Percentiles rank a stretch among this genome's conserved stretches.
phyloP scores from a whole-genome alignment of 1,140 invertebrate genomes.

The Apocrypta bakeri region DNA sequence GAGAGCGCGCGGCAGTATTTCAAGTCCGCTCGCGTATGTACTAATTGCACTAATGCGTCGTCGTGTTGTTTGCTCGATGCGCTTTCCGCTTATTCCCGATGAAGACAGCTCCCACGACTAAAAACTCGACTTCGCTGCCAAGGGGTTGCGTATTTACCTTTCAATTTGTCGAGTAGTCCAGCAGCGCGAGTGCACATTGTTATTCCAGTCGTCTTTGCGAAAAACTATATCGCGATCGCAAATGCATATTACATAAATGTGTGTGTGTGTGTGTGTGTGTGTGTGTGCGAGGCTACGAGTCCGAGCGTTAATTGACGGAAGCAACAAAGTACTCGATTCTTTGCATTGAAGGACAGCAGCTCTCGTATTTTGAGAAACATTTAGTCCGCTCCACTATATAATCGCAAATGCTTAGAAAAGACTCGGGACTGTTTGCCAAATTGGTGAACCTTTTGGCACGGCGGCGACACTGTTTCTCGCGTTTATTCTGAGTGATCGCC shows the following conservation, averaged over 20 bases:
- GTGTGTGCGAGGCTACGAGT: too few species aligned
- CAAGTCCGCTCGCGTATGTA: constrained; percentile 12
- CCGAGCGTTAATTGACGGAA: too few species aligned
- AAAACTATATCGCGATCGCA: too few species aligned
- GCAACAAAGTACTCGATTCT: too few species aligned
- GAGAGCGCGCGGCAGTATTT: not conserved
- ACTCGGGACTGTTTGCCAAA: constrained; percentile 8
- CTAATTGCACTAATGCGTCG: constrained; percentile 47
- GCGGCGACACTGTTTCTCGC: not conserved
- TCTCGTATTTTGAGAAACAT: constrained; percentile 18
- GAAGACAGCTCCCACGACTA: constrained; percentile 13
- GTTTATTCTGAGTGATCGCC: not conserved
- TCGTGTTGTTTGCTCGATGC: constrained; percentile 22
- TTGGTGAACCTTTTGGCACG: constrained; percentile 7
- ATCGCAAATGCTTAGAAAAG: not conserved
- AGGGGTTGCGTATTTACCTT: constrained; percentile 1
- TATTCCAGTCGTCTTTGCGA: too few species aligned
- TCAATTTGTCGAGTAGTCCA: not conserved
- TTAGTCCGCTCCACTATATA: not conserved
- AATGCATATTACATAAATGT: too few species aligned
- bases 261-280: too few species aligned
- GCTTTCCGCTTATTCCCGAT: not conserved
- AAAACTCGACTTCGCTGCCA: not conserved
- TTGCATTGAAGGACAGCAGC: not conserved
- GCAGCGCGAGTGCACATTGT: not conserved